Evolutionary conservation across 2,113 vertebrate genomes (phyloP), one percentile per base, ranked within the genome.

Genomic region (Callopanchax toddi): DNA sequence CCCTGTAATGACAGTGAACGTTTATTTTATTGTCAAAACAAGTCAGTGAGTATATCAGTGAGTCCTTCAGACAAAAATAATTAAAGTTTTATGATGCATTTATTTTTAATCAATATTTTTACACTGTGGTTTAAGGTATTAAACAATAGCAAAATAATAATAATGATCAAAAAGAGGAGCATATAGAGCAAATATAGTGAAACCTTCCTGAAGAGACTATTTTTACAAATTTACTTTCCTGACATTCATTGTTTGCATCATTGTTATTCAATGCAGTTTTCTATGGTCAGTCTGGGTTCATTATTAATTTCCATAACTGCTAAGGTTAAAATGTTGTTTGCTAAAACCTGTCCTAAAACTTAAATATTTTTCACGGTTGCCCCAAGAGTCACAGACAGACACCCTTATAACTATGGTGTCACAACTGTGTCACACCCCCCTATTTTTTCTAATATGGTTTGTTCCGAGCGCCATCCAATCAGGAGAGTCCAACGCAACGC

Each of bases 401-500:
- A n/a, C n/a, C n/a, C n/a, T n/a, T n/a, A n/a, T n/a, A n/a, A n/a
- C n/a, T n/a, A n/a, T n/a, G n/a, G n/a, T n/a, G n/a, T n/a, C n/a
- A n/a, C n/a, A n/a, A n/a, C 54, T 25, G 3, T 6, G 11, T 12
- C 22, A 25, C 57, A 64, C 71, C 64, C 64, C 48, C 45, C n/a
- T n/a, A n/a, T n/a, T 54, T 2, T 11, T 53, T 71, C 50, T 29
- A 34, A 51, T 59, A 32, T 85, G 75, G 84, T 81, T 74, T 32
- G 51, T 67, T 72, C 71, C 21, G 13, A 49, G 18, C 45, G 2
- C 59, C 49, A 63, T 60, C 91, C 91, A 92, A 92, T 92, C 85
- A 89, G 42, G 25, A 76, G 52, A 78, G 72, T 86, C 89, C 91
- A 93, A 81, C 90, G 75, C 90, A 92, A 83, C 83, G 76, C 57